A percentile compares a stretch with the other conserved stretches of the same genome.
Evolutionary conservation across 2,797 vertebrate genomes (phyloP).

Genomic region (Cephalopachus bancanus): DNA sequence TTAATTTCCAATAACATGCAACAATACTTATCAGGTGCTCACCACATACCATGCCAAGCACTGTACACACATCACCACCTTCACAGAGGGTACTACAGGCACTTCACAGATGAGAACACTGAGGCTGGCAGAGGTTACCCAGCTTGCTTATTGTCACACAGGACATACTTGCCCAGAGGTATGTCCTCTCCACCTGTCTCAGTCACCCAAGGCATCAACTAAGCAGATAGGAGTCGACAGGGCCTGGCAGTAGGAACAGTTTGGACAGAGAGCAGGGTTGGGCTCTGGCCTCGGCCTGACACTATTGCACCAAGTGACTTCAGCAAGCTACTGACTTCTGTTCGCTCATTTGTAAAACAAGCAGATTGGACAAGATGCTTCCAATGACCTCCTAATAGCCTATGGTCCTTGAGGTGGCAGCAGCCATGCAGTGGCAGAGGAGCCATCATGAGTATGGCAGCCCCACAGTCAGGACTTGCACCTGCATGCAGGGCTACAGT

Average conservation of each 20-base stretch:
- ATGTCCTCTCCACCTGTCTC: not conserved
- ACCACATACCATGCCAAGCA: not conserved
- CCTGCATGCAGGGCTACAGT: not conserved
- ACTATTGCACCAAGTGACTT: not conserved
- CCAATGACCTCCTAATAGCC: not conserved
- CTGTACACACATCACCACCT: rapidly evolving
- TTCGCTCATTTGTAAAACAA: not conserved
- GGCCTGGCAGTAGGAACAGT: not conserved
- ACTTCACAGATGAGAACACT: not conserved
- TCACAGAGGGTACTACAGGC: not conserved
- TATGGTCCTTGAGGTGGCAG: not conserved
- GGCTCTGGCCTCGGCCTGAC: not conserved
- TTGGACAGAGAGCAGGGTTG: not conserved
- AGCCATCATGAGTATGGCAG: rapidly evolving
- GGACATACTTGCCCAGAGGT: not conserved
- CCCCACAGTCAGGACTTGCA: not conserved
- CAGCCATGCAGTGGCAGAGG: not conserved
- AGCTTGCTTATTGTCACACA: not conserved
- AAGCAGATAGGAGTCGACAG: not conserved
- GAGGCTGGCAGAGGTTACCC: not conserved
- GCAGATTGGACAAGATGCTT: not conserved
- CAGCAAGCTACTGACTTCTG: not conserved
- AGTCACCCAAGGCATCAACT: not conserved
- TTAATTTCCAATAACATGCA: not conserved
- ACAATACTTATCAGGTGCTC: not conserved